A percentile compares a stretch with the other conserved stretches of the same genome.
phyloP scores from a whole-genome alignment of 2,888 invertebrate species.

The Geotrupes spiniger region DNA sequence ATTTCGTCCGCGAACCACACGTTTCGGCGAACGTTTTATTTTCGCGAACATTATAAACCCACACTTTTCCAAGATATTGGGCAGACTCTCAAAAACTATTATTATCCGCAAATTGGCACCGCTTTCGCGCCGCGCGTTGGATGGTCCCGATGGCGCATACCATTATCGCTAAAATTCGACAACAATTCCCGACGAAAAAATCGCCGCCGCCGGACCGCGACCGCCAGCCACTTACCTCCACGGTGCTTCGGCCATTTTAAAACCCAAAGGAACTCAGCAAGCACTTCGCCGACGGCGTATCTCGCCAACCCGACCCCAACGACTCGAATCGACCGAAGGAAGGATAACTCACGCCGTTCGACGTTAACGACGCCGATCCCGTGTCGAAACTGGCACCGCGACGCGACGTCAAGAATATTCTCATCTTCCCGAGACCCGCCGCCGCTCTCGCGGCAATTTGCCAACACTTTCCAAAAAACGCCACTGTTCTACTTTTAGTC shows the following conservation, averaged over 20 bases:
- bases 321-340: neutral
- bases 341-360: constrained; percentile 19
- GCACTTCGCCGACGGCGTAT: too few species aligned
- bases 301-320: neutral
- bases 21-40: neutral
- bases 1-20: too few species aligned
- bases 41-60: constrained; percentile 6
- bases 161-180: neutral
- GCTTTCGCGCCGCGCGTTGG: constrained; percentile 3
- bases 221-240: constrained; percentile 14
- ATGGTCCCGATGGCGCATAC: neutral
- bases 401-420: constrained; percentile 22
- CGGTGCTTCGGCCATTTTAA: constrained; percentile 9
- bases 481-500: constrained; percentile 2
- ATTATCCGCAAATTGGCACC: constrained; percentile 21
- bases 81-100: constrained; percentile 21
- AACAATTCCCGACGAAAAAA: too few species aligned
- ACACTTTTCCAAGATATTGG: constrained; percentile 19
- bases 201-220: too few species aligned
- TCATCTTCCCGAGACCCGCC: constrained; percentile 5
- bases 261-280: neutral
- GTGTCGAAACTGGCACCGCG: constrained; percentile 29
- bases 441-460: constrained; percentile 13
- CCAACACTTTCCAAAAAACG: constrained; percentile 13
- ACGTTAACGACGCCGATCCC: constrained; percentile 28